Evolutionary conservation across 2,113 vertebrate genomes (phyloP).

Genomic region (Perognathus longimembris): DNA sequence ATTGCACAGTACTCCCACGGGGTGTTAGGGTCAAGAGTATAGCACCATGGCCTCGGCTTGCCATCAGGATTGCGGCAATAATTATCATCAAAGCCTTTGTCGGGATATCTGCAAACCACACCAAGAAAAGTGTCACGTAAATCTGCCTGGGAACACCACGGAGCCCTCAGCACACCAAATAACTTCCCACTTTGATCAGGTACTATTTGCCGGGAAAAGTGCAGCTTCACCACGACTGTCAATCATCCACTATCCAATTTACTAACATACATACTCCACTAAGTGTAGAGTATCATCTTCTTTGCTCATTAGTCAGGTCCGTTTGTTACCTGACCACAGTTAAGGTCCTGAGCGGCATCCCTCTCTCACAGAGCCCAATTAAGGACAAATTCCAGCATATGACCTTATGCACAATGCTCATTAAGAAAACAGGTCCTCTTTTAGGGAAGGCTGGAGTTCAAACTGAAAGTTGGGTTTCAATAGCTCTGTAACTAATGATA

Average conservation of each 20-base stretch:
- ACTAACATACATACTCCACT: not conserved
- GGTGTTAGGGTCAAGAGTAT: slow-evolving; percentile 95
- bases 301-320: slow-evolving; percentile 72
- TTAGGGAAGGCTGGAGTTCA: slow-evolving; percentile 81
- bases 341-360: slow-evolving; percentile 66
- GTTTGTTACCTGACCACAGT: slow-evolving; percentile 67
- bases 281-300: slow-evolving; percentile 53
- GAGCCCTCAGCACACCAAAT: slow-evolving; percentile 48
- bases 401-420: slow-evolving; percentile 78
- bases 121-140: slow-evolving; percentile 83
- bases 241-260: not conserved
- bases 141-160: slow-evolving; percentile 77
- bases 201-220: slow-evolving; percentile 57
- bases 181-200: slow-evolving; percentile 25
- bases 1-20: slow-evolving; percentile 98
- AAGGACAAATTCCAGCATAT: slow-evolving; percentile 84
- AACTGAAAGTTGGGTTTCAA: slow-evolving; percentile 80
- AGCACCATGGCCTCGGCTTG: slow-evolving; percentile 97
- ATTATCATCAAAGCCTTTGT: slow-evolving; percentile 99
- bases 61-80: slow-evolving; percentile 99
- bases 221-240: not conserved
- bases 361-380: slow-evolving; percentile 77
- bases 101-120: slow-evolving; percentile 93
- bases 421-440: slow-evolving; percentile 83
- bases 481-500: slow-evolving; percentile 81